Base-by-base conservation (phyloP, 2,113 vertebrate genomes). In the Microtus pennsylvanicus region DNA sequence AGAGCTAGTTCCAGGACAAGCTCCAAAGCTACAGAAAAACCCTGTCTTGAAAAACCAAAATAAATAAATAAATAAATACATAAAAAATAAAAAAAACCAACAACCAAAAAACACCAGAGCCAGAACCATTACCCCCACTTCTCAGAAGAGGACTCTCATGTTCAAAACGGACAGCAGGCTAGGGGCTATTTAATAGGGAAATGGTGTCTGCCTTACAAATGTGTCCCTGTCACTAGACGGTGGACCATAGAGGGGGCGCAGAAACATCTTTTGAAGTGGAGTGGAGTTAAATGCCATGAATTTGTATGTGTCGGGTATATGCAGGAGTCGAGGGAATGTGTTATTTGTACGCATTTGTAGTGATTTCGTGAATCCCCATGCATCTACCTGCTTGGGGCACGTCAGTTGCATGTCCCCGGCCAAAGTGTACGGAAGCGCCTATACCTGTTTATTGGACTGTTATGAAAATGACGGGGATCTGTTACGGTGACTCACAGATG, bases 351-450 rank as follows among this genome's bases (percentile, higher is more conserved):
- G 33, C 13, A 2, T 45, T 35, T 17, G 0, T 77, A 58, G 8
- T 2, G 3, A 26, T 10, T 30, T 10, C 8, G 30, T 28, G 65
- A 22, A 24, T 55, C 14, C 69, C 50, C 33, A 2, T 1, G 7
- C 0, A 2, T 38, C 63, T 11, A 0, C 45, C 67, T 21, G 1
- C 0, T 0, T n/a, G 75, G 24, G 21, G 3, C 14, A 4, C 42
- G 38, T 85, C 58, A 10, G 33, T 35, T 24, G 2, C 30, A 4
- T 26, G 65, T 45, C 67, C 92, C 92, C 4, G 95, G 87, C 86
- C 86, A 92, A 97, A 97, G 92, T 94, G 21, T 96, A 38, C 89
- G 70, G 58, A 30, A 90, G 81, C 42, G 11, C 78, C 45, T 92
- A 93, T 93, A 6, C 95, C 91, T 69, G 0, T 85, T 93, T 81